Conservation (phyloP, 2,797 vertebrate genomes). For the Phoebastria nigripes region DNA sequence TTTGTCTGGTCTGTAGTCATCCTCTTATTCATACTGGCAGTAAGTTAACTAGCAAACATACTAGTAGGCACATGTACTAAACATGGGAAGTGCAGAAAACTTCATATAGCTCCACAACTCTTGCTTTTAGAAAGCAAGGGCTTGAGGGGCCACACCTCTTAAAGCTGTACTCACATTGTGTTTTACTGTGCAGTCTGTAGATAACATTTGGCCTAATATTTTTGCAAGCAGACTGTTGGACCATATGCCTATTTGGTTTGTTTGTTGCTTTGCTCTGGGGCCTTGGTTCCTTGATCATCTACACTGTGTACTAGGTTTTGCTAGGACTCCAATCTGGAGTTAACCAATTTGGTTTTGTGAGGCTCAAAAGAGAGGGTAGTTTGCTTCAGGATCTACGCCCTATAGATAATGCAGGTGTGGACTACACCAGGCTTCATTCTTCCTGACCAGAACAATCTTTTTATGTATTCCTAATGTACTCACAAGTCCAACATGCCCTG, state of each 20-base stretch:
- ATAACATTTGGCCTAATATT: neutral
- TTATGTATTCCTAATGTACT: neutral
- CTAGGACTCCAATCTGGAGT: neutral
- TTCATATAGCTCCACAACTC: neutral
- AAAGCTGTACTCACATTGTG: neutral
- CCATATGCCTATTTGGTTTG: neutral
- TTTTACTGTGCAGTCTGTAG: neutral
- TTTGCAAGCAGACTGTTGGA: neutral
- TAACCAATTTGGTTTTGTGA: neutral
- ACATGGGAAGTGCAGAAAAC: neutral
- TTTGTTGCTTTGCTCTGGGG: neutral
- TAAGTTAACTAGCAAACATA: neutral
- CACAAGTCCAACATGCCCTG: neutral
- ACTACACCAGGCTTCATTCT: neutral
- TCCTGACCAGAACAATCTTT: neutral
- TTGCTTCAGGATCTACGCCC: neutral
- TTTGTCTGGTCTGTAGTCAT: neutral
- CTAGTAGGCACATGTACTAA: neutral
- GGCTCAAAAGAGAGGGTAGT: neutral
- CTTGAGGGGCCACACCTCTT: neutral
- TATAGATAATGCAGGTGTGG: neutral
- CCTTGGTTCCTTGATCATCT: neutral
- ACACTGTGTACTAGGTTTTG: neutral
- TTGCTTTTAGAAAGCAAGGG: neutral
- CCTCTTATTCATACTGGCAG: neutral